Evolutionary conservation across 1,140 invertebrate genomes (phyloP), one percentile per base, ranked within the genome.

Genomic region (Solenopsis fugax): DNA sequence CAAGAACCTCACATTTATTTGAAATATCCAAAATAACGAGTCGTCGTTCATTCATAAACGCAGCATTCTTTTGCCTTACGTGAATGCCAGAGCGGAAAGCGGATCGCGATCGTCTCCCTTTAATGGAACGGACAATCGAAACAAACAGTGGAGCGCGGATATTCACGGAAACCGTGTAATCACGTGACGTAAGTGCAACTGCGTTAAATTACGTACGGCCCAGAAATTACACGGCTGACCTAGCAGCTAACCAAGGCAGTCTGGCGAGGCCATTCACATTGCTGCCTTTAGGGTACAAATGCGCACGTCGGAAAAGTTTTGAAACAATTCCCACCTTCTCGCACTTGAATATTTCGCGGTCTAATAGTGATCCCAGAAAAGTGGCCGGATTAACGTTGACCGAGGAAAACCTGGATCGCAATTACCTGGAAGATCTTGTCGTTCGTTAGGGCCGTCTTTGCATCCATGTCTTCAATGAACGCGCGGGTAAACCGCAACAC

Each of bases 141-240:
- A 80, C 13, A 48, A 65, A 78, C 54, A 16, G 18, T 29, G 10
- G 54, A 21, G 18, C 52, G 18, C 37, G 64, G 62, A 73, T 89
- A 76, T n/a, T 64, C 80, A 12, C 80, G 78, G 85, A 89, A 90
- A 90, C 75, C 60, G 62, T 73, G 58, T 89, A 87, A 89, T 87
- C 76, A 41, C 60, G 24, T 72, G 89, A 73, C 77, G 48, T 84
- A 90, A 90, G 89, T 84, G 72, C 86, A 86, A 90, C 78, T 77
- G 86, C 88, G 86, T 90, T 90, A 85, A 90, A 90, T 91, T 91
- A 88, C 89, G 73, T 86, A 50, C 87, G 84, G 78, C 84, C 89
- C 82, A 91, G 89, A 91, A 90, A 90, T 91, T 88, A 88, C 82
- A 86, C 87, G 72, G 62, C 16, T 84, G 75, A 90, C 75, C 64